These are phyloP conservation scores for Plutella xylostella DNA, from an alignment of 2,888 invertebrate species.

Conservation along the genomic window DNA sequence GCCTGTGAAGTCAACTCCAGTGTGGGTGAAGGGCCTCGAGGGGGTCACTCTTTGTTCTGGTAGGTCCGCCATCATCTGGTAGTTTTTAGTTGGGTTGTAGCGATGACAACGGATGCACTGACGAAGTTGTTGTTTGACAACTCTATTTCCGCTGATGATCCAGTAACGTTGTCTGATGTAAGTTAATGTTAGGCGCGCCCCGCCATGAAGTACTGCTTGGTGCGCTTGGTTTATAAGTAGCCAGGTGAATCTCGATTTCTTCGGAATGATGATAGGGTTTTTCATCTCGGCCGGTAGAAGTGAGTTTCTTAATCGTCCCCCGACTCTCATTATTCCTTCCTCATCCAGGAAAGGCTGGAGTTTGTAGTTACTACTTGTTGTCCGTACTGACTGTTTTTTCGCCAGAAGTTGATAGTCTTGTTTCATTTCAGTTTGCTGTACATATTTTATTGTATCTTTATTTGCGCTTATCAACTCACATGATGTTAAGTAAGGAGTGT, in stretches of 20 bases:
- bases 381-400: neutral
- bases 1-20: conserved; percentile 11
- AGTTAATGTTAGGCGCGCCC: neutral
- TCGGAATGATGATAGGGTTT: neutral
- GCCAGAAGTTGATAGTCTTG: neutral
- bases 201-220: neutral
- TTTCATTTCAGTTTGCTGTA: neutral
- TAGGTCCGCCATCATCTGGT: conserved; percentile 3
- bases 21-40: neutral
- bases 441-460: neutral
- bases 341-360: conserved; percentile 3
- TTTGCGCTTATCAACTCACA: neutral
- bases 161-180: conserved; percentile 1
- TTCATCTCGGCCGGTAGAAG: neutral
- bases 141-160: conserved; percentile 2
- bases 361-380: neutral
- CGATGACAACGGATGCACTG: neutral
- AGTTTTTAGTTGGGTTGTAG: neutral
- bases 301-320: neutral
- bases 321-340: conserved; percentile 1
- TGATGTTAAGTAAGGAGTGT: neutral
- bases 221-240: neutral
- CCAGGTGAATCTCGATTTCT: neutral
- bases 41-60: neutral
- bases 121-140: neutral